Evolutionary conservation across 2,113 vertebrate genomes (phyloP).

Genomic region (Daphoenositta chrysoptera): DNA sequence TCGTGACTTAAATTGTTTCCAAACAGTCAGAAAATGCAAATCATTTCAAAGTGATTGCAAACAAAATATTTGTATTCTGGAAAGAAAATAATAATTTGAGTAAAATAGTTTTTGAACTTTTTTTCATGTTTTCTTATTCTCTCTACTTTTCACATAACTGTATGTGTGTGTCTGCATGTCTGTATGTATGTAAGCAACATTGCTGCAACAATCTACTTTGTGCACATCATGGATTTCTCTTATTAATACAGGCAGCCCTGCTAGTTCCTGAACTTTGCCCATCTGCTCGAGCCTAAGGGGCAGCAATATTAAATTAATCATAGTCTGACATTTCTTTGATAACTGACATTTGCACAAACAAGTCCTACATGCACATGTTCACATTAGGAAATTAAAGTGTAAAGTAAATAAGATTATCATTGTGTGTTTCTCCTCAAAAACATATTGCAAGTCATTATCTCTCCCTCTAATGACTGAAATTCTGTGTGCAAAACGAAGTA

Average conservation of each 20-base stretch:
- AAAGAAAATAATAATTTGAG: not conserved
- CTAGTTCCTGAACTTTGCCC: not conserved
- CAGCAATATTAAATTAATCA: not conserved
- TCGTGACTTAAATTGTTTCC: not conserved
- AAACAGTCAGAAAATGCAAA: not conserved
- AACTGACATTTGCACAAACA: constrained; percentile 19
- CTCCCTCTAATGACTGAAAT: constrained; percentile 25
- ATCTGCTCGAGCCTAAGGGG: not conserved
- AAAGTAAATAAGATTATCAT: constrained; percentile 51
- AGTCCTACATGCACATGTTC: not conserved
- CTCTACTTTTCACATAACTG: not conserved
- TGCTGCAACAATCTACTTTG: not conserved
- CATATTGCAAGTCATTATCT: constrained; percentile 42
- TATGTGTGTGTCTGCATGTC: not conserved
- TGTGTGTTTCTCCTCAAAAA: constrained; percentile 48
- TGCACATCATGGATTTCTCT: not conserved
- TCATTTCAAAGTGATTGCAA: not conserved
- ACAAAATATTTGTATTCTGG: not conserved
- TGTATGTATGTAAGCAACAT: not conserved
- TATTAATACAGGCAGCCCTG: not conserved
- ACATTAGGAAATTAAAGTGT: constrained; percentile 53
- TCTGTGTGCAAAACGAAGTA: not conserved
- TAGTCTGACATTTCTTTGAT: constrained; percentile 19
- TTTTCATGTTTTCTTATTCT: not conserved
- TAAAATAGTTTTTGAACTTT: not conserved